These are phyloP conservation scores for Cydia splendana DNA, from an alignment of 1,140 invertebrate species.

Conservation along the genomic window DNA sequence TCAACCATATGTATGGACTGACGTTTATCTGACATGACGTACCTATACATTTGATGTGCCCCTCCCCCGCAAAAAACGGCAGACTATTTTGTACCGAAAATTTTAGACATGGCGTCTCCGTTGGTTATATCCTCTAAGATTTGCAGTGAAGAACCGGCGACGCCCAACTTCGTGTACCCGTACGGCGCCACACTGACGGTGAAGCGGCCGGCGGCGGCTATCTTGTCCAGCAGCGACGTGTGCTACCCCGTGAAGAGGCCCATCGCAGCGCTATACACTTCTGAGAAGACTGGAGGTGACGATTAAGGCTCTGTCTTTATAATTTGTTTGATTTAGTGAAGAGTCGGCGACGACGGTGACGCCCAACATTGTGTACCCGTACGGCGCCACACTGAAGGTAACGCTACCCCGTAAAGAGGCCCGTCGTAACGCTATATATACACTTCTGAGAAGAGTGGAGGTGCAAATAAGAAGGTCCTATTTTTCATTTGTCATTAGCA, in stretches of 20 bases:
- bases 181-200: slow-evolving; percentile 98
- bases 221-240: slow-evolving; percentile 94
- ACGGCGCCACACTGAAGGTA: slow-evolving; percentile 96
- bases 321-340: too few species aligned
- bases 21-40: too few species aligned
- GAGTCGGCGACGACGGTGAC: slow-evolving; percentile 32
- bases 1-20: too few species aligned
- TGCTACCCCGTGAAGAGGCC: slow-evolving; percentile 97
- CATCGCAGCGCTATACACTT: slow-evolving; percentile 91
- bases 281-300: slow-evolving; percentile 78
- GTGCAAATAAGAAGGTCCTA: slow-evolving; percentile 38
- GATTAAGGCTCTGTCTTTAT: neutral
- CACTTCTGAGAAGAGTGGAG: slow-evolving; percentile 80
- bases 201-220: slow-evolving; percentile 91
- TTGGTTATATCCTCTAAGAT: too few species aligned
- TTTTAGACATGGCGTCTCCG: too few species aligned
- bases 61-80: too few species aligned
- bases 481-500: too few species aligned
- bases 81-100: too few species aligned
- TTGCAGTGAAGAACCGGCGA: slow-evolving; percentile 80
- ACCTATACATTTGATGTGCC: too few species aligned
- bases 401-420: slow-evolving; percentile 96
- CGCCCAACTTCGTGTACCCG: slow-evolving; percentile 94
- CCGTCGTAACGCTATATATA: slow-evolving; percentile 95
- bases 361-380: slow-evolving; percentile 95